Evolutionary conservation across 2,888 invertebrate genomes (phyloP), one percentile per base, ranked within the genome.

Genomic region (Tuta absoluta): DNA sequence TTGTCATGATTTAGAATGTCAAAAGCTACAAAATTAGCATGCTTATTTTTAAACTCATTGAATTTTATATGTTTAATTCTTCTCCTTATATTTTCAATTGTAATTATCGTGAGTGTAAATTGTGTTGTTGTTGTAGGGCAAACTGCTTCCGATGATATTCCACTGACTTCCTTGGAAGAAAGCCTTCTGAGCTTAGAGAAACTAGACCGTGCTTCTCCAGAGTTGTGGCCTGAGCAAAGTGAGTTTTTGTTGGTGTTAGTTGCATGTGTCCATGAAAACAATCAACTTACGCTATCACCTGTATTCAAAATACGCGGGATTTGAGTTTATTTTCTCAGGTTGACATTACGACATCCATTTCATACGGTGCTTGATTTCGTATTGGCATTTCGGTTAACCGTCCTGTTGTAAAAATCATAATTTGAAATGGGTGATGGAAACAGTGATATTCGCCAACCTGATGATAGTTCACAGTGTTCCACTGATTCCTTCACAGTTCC

Each of bases 181-280:
- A 95, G 94, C 81, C 93, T 98, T 66, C 92, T 97, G 75, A 97
- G 98, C 79, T 93, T 96, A 79, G 98, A 99, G 90, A 97, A 96
- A 82, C 90, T 99, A 74, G 98, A 98, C 86, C 93, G 98, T 74
- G 95, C 97, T n/a, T 98, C 98, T 1, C 98, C 98, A 38, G 98
- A 98, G 82, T 87, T 98, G 77, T 99, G 98, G 98, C 98, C 98
- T 24, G 98, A 98, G 87, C 96, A 97, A 92, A 96, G 98, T 98
- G 93, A 94, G 95, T 91, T 28, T 19, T 61, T 3, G 33, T 51
- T 56, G n/a, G 5, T 11, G n/a, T 14, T 41, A 51, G 24, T 37
- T 56, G 12, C 21, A 14, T 51, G 21, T 61, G 51, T 23, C 3
- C 45, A 7, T 24, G 17, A 45, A 24, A 28, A 4, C 17, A 24